Conservation (phyloP, 2,797 vertebrate genomes). For the Sylvilagus floridanus region DNA sequence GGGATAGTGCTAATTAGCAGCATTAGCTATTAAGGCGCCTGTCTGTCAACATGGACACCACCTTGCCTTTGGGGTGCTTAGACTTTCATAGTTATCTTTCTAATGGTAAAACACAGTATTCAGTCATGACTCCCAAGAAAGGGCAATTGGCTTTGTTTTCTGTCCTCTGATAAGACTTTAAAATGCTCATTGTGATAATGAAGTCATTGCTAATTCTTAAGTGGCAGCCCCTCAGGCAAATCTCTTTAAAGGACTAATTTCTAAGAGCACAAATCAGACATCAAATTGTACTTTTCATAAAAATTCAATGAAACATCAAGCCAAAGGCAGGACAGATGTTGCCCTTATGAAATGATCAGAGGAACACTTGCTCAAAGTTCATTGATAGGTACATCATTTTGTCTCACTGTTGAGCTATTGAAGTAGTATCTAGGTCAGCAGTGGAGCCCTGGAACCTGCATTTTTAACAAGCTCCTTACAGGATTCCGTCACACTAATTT, state of each 20-base stretch:
- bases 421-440: neutral
- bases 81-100: neutral
- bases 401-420: neutral
- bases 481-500: neutral
- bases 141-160: constrained; percentile 70
- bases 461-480: neutral
- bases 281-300: constrained; percentile 79
- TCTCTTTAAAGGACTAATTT: constrained; percentile 86
- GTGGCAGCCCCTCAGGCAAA: constrained; percentile 79
- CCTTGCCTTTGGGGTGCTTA: neutral
- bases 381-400: constrained; percentile 27
- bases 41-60: neutral
- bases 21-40: neutral
- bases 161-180: constrained; percentile 75
- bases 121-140: neutral
- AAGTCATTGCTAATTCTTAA: constrained; percentile 84
- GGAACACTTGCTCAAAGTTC: constrained; percentile 65
- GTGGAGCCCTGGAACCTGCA: neutral
- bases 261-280: constrained; percentile 80
- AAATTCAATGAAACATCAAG: constrained; percentile 77
- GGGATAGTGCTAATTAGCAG: neutral
- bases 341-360: constrained; percentile 63
- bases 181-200: constrained; percentile 78
- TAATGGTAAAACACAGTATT: neutral
- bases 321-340: constrained; percentile 81